These are phyloP conservation scores for Columbina picui DNA, from an alignment of 2,113 vertebrate species.

Conservation along the genomic window DNA sequence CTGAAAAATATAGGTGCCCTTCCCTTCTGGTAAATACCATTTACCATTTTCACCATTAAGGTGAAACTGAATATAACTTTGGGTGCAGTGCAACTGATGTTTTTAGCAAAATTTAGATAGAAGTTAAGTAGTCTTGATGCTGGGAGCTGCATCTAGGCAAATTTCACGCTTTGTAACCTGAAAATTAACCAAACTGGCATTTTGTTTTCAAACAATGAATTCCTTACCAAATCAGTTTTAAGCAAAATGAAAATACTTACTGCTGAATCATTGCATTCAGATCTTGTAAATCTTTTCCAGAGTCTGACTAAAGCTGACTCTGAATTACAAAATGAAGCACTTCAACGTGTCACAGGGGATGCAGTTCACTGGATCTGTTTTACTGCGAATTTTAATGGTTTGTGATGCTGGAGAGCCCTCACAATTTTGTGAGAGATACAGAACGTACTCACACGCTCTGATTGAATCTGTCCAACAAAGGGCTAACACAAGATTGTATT, in stretches of 20 bases:
- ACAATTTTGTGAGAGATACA: background rate
- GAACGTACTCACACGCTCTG: accelerated
- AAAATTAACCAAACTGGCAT: accelerated
- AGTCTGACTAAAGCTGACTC: background rate
- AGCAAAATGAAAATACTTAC: background rate
- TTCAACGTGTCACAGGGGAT: background rate
- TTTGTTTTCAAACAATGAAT: background rate
- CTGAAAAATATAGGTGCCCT: background rate
- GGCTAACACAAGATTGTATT: background rate
- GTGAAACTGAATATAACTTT: background rate
- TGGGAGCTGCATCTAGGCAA: background rate
- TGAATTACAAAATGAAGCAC: background rate
- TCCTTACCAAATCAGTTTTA: background rate
- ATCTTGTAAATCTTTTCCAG: background rate
- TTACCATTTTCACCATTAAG: too few relatives aligned
- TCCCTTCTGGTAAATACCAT: background rate
- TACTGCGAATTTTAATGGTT: background rate
- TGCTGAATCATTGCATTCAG: background rate
- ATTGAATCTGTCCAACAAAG: background rate
- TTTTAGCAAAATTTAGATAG: background rate
- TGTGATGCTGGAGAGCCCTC: background rate
- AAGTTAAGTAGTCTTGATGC: background rate
- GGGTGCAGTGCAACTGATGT: too few relatives aligned
- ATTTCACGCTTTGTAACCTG: background rate
- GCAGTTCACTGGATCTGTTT: background rate